These are phyloP conservation scores for Hormiphora californensis DNA, from an alignment of 37 sponge, comb jelly and placozoan genomes.

Conservation along the genomic window DNA sequence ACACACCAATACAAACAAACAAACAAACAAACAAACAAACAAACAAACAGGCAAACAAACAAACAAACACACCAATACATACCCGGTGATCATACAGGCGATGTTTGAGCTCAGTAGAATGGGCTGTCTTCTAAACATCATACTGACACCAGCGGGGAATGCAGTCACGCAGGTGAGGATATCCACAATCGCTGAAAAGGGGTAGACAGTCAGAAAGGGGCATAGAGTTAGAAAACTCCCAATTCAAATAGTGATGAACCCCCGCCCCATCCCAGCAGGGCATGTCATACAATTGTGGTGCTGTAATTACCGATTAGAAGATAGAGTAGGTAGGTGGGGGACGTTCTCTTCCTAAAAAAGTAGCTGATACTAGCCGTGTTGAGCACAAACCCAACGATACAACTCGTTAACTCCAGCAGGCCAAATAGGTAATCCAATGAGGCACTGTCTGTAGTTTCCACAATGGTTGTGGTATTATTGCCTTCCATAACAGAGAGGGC, in stretches of 20 bases:
- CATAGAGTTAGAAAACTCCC: no score
- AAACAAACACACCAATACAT: no score
- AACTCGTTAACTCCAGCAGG: neutral
- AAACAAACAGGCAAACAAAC: no score
- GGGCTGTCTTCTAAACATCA: neutral
- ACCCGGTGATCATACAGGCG: conserved; percentile 22
- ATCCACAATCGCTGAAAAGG: conserved; percentile 7
- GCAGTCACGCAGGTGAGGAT: neutral
- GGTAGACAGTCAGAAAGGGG: no score
- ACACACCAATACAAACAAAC: no score
- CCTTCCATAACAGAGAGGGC: no score
- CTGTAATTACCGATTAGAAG: conserved; percentile 14
- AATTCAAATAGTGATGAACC: no score
- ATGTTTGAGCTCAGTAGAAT: neutral
- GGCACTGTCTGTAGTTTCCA: no score
- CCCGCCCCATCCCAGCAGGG: no score
- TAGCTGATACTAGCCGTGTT: neutral
- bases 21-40: no score
- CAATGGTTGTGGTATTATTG: no score
- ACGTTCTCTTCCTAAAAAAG: conserved; percentile 15
- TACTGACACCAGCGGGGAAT: conserved; percentile 2
- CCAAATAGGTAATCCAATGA: neutral
- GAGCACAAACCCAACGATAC: neutral
- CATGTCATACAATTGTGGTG: neutral
- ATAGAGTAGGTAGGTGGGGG: conserved; percentile 34